Evolutionary conservation across 1,140 invertebrate species (phyloP).

Genomic region (Tetramorium simillimum): DNA sequence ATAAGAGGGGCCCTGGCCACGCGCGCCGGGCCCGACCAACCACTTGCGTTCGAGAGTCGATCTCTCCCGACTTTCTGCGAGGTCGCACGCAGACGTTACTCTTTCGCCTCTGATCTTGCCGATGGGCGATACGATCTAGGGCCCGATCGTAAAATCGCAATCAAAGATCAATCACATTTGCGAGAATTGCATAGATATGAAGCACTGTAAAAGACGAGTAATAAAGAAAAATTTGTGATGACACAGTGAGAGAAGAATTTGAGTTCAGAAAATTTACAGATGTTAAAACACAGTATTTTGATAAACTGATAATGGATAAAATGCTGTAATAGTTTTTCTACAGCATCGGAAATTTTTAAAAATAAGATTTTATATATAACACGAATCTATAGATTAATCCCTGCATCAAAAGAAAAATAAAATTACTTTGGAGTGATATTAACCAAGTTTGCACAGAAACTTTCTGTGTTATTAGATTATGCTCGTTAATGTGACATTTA

Average conservation of each 20-base stretch:
- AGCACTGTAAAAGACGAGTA: neutral
- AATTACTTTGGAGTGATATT: neutral
- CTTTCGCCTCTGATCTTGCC: slow-evolving; percentile 71
- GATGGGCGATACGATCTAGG: slow-evolving; percentile 65
- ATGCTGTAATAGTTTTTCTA: neutral
- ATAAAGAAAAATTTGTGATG: neutral
- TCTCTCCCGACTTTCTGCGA: slow-evolving; percentile 54
- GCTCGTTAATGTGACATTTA: neutral
- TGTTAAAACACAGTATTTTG: neutral
- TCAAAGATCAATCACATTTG: slow-evolving; percentile 47
- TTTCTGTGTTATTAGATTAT: neutral
- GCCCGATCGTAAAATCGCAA: slow-evolving; percentile 7
- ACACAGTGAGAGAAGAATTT: neutral
- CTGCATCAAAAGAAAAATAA: neutral
- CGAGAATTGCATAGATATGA: neutral
- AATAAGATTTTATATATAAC: neutral
- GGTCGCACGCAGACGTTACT: slow-evolving; percentile 56
- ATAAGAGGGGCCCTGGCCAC: slow-evolving; percentile 79
- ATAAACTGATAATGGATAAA: neutral
- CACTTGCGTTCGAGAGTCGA: slow-evolving; percentile 68
- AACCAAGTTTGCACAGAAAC: neutral
- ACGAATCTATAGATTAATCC: neutral
- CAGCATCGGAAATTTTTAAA: neutral
- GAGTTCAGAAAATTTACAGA: neutral
- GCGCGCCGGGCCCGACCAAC: slow-evolving; percentile 76